These are phyloP conservation scores for Chrysemys picta DNA, from an alignment of 2,113 vertebrate species.

Conservation along the genomic window DNA sequence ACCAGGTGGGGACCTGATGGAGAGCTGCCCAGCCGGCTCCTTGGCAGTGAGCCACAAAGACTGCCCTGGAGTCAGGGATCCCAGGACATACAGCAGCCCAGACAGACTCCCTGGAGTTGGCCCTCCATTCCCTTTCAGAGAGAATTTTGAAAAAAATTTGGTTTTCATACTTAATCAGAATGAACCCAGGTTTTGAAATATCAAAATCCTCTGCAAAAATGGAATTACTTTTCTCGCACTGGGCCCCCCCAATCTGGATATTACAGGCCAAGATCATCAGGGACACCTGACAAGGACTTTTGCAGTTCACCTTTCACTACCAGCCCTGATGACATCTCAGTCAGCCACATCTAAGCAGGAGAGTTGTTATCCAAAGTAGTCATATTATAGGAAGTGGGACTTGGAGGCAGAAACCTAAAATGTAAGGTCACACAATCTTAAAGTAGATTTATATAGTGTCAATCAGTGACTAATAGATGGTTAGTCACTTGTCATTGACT, in stretches of 20 bases:
- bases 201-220: background rate
- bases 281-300: background rate
- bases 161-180: background rate
- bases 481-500: slow-evolving; percentile 70
- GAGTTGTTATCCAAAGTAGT: slow-evolving; percentile 15
- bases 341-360: background rate
- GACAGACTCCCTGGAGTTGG: background rate
- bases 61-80: background rate
- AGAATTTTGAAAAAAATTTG: background rate
- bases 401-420: slow-evolving; percentile 63
- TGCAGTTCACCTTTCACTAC: background rate
- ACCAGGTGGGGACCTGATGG: background rate
- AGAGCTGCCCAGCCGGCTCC: background rate
- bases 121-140: background rate
- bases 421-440: slow-evolving; percentile 69
- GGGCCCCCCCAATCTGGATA: background rate
- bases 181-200: background rate
- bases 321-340: slow-evolving; percentile 15
- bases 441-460: slow-evolving; percentile 68
- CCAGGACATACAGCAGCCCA: background rate
- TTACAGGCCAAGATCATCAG: background rate
- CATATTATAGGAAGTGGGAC: slow-evolving; percentile 46
- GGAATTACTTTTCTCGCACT: background rate
- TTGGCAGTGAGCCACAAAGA: background rate
- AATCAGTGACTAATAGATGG: slow-evolving; percentile 71